These are phyloP conservation scores for Hippocampus mohnikei DNA, from an alignment of 2,113 vertebrate species.

Conservation along the genomic window DNA sequence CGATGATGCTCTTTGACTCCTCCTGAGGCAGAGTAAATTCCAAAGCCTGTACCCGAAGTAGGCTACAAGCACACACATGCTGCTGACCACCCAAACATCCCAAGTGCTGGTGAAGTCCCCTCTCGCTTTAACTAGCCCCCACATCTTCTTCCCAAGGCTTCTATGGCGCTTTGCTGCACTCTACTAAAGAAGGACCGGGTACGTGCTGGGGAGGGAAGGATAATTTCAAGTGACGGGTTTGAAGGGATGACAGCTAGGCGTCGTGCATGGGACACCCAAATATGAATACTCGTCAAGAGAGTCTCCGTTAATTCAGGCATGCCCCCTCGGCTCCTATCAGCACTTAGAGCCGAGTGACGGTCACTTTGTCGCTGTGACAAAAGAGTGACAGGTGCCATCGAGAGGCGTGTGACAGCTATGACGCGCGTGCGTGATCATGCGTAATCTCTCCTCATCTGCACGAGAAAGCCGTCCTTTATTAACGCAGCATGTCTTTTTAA, in stretches of 20 bases:
- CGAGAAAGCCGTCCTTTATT: not conserved
- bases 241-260: constrained; percentile 28
- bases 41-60: constrained; percentile 78
- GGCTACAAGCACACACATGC: constrained; percentile 77
- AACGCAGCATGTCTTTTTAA: not conserved
- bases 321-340: constrained; percentile 20
- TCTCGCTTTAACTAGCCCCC: constrained; percentile 58
- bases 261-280: constrained; percentile 30
- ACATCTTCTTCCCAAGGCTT: constrained; percentile 22
- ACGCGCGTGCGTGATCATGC: constrained; percentile 7
- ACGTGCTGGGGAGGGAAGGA: constrained; percentile 20
- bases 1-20: constrained; percentile 63
- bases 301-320: constrained; percentile 39
- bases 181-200: constrained; percentile 4
- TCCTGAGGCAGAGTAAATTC: constrained; percentile 70
- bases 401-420: constrained; percentile 22
- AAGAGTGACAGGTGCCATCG: constrained; percentile 79
- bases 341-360: constrained; percentile 60
- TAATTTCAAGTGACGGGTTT: constrained; percentile 24
- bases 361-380: constrained; percentile 70
- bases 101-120: constrained; percentile 70
- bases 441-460: constrained; percentile 6
- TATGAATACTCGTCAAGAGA: constrained; percentile 25
- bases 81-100: constrained; percentile 77
- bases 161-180: constrained; percentile 6